Evolutionary conservation across 2,888 invertebrate species (phyloP).

Genomic region (Chloromyia formosa): DNA sequence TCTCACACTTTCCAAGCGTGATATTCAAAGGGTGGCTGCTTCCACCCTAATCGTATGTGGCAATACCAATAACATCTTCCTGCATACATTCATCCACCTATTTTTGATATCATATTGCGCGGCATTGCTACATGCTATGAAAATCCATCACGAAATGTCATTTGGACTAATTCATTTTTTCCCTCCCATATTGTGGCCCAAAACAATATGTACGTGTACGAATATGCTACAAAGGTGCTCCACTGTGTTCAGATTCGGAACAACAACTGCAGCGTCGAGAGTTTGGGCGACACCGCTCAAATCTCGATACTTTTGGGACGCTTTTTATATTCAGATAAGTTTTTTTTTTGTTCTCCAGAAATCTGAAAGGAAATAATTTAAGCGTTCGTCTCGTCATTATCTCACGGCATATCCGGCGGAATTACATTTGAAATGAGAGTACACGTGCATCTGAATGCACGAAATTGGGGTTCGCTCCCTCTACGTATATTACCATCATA

Average conservation of each 20-base stretch:
- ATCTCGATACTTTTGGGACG: too few species aligned
- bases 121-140: background rate
- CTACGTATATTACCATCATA: too few species aligned
- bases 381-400: background rate
- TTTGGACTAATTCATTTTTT: slow-evolving; percentile 32
- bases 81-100: background rate
- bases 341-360: background rate
- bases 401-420: slow-evolving; percentile 37
- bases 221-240: too few species aligned
- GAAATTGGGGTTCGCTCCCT: background rate
- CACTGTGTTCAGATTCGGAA: too few species aligned
- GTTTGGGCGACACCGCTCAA: too few species aligned
- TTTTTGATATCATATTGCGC: background rate
- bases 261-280: too few species aligned
- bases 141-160: slow-evolving; percentile 41
- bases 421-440: slow-evolving; percentile 31
- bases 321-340: too few species aligned
- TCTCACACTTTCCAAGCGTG: too few species aligned
- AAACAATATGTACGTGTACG: too few species aligned
- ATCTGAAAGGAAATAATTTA: slow-evolving; percentile 12
- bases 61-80: background rate
- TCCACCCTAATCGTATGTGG: too few species aligned
- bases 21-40: too few species aligned
- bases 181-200: background rate
- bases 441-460: background rate